These are phyloP conservation scores for Arge pagana DNA, from an alignment of 2,888 invertebrate genomes.

Conservation along the genomic window DNA sequence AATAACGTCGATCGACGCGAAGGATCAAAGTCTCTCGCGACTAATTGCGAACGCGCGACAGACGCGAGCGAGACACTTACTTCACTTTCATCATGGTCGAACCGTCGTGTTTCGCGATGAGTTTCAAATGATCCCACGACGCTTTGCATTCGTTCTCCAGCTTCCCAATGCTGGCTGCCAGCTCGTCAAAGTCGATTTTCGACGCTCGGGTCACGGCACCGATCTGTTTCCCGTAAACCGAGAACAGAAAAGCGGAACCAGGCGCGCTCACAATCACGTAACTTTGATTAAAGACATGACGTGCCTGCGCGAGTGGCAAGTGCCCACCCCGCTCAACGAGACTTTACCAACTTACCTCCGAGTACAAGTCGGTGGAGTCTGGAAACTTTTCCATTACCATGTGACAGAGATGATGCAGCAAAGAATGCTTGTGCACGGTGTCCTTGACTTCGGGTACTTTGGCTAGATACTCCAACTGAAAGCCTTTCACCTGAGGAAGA, in stretches of 20 bases:
- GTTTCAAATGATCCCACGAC: constrained; percentile 94
- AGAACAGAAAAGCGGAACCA: too few relatives aligned
- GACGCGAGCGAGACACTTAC: constrained; percentile 53
- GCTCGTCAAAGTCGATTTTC: constrained; percentile 94
- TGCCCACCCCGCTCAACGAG: too few relatives aligned
- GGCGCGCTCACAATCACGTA: too few relatives aligned
- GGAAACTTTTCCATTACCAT: constrained; percentile 97
- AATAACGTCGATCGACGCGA: constrained; percentile 17
- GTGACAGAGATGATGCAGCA: constrained; percentile 95
- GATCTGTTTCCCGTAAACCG: too few relatives aligned
- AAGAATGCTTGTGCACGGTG: constrained; percentile 97
- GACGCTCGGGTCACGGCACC: constrained; percentile 89
- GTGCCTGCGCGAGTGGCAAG: too few relatives aligned
- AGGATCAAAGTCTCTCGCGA: constrained; percentile 10
- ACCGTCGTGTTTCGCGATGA: constrained; percentile 93
- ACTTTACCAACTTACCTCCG: constrained; percentile 71
- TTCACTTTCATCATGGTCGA: constrained; percentile 88
- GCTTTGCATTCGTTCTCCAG: constrained; percentile 96
- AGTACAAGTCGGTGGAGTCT: constrained; percentile 95
- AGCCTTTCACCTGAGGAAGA: constrained; percentile 79
- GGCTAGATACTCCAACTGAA: constrained; percentile 95
- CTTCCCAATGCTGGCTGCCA: constrained; percentile 81
- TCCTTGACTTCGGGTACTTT: constrained; percentile 99
- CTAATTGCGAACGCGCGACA: too few relatives aligned
- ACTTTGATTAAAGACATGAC: too few relatives aligned